These are phyloP conservation scores for Bimastos eiseni DNA, from an alignment of 2,888 invertebrate species.

Conservation along the genomic window DNA sequence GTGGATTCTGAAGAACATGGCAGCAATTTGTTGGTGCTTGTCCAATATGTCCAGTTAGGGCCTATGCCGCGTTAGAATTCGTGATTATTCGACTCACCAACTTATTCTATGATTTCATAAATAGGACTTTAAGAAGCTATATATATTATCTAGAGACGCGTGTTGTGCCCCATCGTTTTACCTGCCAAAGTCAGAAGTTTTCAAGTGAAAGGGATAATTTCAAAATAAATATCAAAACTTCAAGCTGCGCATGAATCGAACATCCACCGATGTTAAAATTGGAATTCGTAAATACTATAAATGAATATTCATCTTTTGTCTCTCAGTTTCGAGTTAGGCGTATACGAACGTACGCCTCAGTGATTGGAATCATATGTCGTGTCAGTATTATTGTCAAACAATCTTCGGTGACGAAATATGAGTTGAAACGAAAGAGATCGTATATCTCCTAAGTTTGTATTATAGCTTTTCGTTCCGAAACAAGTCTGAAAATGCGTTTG, in stretches of 20 bases:
- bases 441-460: too few relatives aligned
- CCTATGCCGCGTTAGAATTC: not conserved
- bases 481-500: too few relatives aligned
- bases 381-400: too few relatives aligned
- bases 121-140: not conserved
- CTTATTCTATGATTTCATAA: not conserved
- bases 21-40: not conserved
- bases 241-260: not conserved
- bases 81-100: not conserved
- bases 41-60: too few relatives aligned
- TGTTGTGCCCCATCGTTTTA: not conserved
- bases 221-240: not conserved
- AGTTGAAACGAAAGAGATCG: too few relatives aligned
- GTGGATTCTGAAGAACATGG: not conserved
- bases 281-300: not conserved
- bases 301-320: not conserved
- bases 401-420: too few relatives aligned
- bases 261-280: not conserved
- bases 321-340: not conserved
- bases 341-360: too few relatives aligned
- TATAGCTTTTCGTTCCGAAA: too few relatives aligned
- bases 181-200: not conserved
- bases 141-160: not conserved
- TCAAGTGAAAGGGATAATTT: not conserved
- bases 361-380: not conserved